phyloP scores from a whole-genome alignment of 2,888 invertebrate species.

The Suillia variegata region DNA sequence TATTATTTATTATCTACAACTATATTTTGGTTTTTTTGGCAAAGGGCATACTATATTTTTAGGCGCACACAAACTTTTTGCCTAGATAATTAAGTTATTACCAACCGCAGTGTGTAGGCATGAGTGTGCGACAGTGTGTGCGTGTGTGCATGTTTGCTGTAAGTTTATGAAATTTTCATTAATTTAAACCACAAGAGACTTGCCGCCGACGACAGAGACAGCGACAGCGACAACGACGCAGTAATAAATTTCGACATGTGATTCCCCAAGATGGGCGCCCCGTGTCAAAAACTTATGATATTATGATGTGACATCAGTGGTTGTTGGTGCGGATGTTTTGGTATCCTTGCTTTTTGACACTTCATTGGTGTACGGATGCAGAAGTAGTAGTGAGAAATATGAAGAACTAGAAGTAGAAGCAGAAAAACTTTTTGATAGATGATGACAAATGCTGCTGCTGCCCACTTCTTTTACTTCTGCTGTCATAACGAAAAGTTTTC shows the following conservation, averaged over 20 bases:
- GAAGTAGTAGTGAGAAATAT: too few relatives aligned
- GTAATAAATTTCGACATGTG: background rate
- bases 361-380: too few relatives aligned
- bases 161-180: constrained; percentile 51
- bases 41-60: constrained; percentile 16
- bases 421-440: background rate
- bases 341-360: too few relatives aligned
- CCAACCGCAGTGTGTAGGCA: constrained; percentile 33
- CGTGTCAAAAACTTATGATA: background rate
- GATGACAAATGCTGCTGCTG: background rate
- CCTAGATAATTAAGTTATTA: constrained; percentile 51
- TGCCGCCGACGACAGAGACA: too few relatives aligned
- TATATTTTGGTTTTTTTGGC: constrained; percentile 16
- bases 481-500: too few relatives aligned
- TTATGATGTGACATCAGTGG: background rate
- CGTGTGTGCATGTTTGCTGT: constrained; percentile 24
- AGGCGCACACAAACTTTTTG: constrained; percentile 10
- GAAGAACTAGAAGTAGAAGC: background rate
- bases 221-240: too few relatives aligned
- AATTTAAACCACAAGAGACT: background rate
- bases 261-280: background rate
- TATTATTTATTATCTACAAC: constrained; percentile 38
- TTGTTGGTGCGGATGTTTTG: too few relatives aligned
- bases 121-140: background rate
- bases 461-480: too few relatives aligned